These are phyloP conservation scores for Elanoides forficatus DNA, from an alignment of 2,113 vertebrate species.

Conservation along the genomic window DNA sequence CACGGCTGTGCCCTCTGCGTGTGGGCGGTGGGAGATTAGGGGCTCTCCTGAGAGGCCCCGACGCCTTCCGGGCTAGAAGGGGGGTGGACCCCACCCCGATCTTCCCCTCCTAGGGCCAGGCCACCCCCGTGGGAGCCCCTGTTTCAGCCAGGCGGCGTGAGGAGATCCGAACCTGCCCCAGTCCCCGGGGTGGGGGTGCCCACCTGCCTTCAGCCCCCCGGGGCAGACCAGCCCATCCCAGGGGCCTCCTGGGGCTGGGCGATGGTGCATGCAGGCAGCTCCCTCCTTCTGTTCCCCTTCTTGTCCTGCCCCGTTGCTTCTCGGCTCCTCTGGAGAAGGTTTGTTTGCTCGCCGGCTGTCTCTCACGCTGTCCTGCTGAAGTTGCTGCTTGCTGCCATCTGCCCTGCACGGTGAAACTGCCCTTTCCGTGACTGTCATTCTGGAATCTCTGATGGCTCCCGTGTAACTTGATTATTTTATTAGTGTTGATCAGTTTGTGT, in stretches of 20 bases:
- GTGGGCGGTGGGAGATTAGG: background rate
- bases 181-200: fast-evolving
- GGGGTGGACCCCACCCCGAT: background rate
- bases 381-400: background rate
- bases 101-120: too few relatives aligned
- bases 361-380: background rate
- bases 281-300: fast-evolving
- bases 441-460: fast-evolving
- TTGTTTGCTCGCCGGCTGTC: background rate
- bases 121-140: background rate
- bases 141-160: fast-evolving
- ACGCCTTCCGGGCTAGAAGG: background rate
- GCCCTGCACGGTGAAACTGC: background rate
- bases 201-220: fast-evolving
- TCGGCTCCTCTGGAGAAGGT: too few relatives aligned
- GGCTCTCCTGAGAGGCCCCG: fast-evolving
- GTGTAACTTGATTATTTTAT: too few relatives aligned
- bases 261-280: fast-evolving
- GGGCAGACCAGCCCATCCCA: too few relatives aligned
- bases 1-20: fast-evolving
- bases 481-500: fast-evolving
- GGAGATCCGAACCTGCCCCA: too few relatives aligned
- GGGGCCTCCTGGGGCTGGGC: too few relatives aligned
- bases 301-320: background rate
- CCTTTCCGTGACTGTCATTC: fast-evolving